Conservation (phyloP, 2,888 invertebrate species). For the Hypercompe scribonia region DNA sequence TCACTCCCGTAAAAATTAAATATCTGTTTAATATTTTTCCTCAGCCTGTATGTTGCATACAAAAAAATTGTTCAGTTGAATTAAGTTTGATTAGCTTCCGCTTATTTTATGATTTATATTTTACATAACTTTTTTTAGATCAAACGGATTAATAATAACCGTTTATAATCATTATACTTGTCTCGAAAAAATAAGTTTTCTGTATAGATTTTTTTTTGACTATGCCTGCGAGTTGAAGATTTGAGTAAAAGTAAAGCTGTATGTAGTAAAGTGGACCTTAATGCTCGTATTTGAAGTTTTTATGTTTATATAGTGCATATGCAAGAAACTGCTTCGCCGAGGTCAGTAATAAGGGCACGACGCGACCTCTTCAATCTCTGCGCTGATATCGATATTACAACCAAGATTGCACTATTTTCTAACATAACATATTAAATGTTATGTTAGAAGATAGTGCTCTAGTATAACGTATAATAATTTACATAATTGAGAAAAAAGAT, state of each 20-base stretch:
- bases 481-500: too few relatives aligned
- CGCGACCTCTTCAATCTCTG: conserved; percentile 26
- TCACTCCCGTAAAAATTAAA: neutral
- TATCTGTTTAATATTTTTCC: too few relatives aligned
- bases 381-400: conserved; percentile 28
- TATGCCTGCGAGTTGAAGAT: neutral
- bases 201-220: neutral
- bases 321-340: conserved; percentile 44
- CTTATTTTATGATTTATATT: neutral
- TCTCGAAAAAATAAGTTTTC: neutral
- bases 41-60: neutral
- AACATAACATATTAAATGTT: conserved; percentile 1
- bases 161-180: neutral
- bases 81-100: neutral
- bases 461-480: too few relatives aligned
- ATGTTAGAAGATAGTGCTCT: too few relatives aligned
- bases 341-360: conserved; percentile 43
- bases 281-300: neutral
- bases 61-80: neutral
- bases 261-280: neutral
- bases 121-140: too few relatives aligned
- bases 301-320: neutral
- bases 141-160: neutral
- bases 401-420: conserved; percentile 5
- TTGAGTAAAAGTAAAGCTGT: neutral